phyloP scores from a whole-genome alignment of 2,888 invertebrate species.

The Rotaria macrura region DNA sequence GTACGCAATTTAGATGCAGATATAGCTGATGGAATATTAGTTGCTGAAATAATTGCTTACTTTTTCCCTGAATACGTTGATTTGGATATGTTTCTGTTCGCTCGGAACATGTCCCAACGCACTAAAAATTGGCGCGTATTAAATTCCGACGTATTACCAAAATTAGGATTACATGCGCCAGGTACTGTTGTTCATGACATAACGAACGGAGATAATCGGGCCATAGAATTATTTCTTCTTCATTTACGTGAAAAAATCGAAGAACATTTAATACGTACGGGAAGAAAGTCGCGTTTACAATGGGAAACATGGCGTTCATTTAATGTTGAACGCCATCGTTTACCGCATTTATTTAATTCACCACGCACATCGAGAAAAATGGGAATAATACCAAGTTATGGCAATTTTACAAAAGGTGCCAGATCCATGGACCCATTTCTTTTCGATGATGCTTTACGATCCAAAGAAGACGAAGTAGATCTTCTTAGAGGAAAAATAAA shows the following conservation, averaged over 20 bases:
- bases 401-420: not conserved
- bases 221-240: not conserved
- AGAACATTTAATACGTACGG: not conserved
- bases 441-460: not conserved
- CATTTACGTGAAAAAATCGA: slow-evolving; percentile 2
- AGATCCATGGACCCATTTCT: slow-evolving; percentile 6
- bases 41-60: slow-evolving; percentile 27
- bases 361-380: not conserved
- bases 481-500: slow-evolving; percentile 25
- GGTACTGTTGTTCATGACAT: not conserved
- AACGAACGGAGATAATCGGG: not conserved
- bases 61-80: slow-evolving; percentile 31
- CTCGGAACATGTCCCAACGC: slow-evolving; percentile 27
- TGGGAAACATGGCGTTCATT: slow-evolving; percentile 13
- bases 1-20: slow-evolving; percentile 26
- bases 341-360: not conserved
- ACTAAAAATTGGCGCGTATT: slow-evolving; percentile 25
- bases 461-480: slow-evolving; percentile 27
- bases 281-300: not conserved
- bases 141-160: not conserved
- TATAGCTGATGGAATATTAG: slow-evolving; percentile 31
- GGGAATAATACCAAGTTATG: no score
- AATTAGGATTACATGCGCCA: not conserved
- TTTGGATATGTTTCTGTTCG: not conserved
- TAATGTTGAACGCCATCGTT: not conserved